Evolutionary conservation across 2,113 vertebrate genomes (phyloP).

Genomic region (Lethenteron reissneri): DNA sequence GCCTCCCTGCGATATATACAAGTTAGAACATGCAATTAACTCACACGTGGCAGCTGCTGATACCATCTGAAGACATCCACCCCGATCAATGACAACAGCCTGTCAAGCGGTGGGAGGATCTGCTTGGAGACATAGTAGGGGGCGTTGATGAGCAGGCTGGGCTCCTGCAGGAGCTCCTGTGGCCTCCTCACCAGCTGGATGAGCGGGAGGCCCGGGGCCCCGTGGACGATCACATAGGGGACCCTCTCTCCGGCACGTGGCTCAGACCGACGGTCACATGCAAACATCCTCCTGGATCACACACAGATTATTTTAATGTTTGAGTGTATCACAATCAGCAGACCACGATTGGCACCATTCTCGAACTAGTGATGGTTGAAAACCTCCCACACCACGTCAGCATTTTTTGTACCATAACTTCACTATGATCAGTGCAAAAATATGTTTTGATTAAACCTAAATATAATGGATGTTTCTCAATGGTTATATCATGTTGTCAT

Average conservation of each 20-base stretch:
- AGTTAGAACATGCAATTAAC: conserved; percentile 9
- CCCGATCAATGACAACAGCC: conserved; percentile 73
- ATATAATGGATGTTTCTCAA: no score
- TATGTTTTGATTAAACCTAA: no score
- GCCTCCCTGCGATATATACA: neutral
- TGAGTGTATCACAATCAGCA: no score
- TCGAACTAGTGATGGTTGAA: no score
- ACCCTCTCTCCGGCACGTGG: conserved; percentile 76
- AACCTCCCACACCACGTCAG: no score
- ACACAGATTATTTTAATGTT: no score
- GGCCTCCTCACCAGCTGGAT: conserved; percentile 78
- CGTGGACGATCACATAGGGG: conserved; percentile 75
- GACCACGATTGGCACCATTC: no score
- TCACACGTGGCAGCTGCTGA: conserved; percentile 71
- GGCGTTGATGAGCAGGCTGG: conserved; percentile 51
- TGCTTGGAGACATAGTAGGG: conserved; percentile 90
- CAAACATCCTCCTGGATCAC: conserved; percentile 48
- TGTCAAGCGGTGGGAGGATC: conserved; percentile 65
- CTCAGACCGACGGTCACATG: conserved; percentile 61
- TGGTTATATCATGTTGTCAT: no score
- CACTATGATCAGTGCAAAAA: no score
- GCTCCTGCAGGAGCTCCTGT: conserved; percentile 57
- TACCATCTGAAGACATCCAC: conserved; percentile 90
- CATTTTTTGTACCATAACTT: no score
- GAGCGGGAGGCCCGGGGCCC: conserved; percentile 60